Evolutionary conservation across 2,888 invertebrate genomes (phyloP).

Genomic region (Tipula unca): DNA sequence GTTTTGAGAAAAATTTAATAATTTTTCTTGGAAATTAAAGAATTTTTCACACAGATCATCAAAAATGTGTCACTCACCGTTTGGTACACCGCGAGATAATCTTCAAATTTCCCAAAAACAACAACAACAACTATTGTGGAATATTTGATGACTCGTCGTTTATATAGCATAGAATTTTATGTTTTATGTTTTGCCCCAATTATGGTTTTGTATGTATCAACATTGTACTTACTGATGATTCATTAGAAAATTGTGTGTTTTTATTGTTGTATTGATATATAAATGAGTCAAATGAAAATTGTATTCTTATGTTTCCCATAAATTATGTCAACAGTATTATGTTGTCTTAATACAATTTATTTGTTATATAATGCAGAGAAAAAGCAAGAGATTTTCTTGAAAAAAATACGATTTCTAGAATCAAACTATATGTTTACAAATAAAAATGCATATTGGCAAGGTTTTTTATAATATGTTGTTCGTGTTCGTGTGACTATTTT

Average conservation of each 20-base stretch:
- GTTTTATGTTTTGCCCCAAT: neutral
- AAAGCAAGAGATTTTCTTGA: neutral
- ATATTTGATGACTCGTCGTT: neutral
- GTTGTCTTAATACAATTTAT: neutral
- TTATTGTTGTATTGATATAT: neutral
- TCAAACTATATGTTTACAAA: neutral
- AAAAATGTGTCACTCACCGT: neutral
- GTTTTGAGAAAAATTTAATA: neutral
- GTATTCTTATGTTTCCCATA: neutral
- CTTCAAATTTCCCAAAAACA: neutral
- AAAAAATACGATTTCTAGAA: neutral
- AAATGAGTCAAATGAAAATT: neutral
- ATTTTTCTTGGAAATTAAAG: neutral
- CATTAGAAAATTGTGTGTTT: neutral
- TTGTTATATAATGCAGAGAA: neutral
- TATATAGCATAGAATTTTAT: neutral
- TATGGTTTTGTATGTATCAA: neutral
- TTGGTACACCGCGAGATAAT: neutral
- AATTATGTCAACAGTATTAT: conserved; percentile 2
- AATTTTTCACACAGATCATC: neutral
- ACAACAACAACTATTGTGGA: neutral
- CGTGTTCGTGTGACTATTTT: neutral
- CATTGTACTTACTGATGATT: neutral
- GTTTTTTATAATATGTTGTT: neutral
- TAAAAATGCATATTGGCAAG: neutral